Conservation (phyloP, 2,113 vertebrate species). For the Brienomyrus brachyistius region DNA sequence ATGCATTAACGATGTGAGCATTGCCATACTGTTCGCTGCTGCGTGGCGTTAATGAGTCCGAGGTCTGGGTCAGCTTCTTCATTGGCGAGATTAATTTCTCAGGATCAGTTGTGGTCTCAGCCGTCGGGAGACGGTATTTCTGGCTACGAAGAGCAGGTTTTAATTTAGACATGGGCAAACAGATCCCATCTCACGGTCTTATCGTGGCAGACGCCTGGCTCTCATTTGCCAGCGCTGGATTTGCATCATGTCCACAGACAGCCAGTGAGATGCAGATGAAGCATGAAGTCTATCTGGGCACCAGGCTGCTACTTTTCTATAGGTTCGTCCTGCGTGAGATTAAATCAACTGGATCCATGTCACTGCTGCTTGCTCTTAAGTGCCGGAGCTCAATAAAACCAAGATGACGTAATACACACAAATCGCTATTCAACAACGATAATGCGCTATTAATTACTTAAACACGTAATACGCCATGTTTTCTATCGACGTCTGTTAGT, state of each 20-base stretch:
- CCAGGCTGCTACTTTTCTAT: not conserved
- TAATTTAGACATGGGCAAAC: slow-evolving; percentile 41
- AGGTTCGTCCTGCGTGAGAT: slow-evolving; percentile 6
- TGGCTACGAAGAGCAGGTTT: slow-evolving; percentile 13
- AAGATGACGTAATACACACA: not conserved
- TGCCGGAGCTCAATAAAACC: not conserved
- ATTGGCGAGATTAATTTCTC: not conserved
- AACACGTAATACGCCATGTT: not conserved
- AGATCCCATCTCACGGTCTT: slow-evolving; percentile 40
- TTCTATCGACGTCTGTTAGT: not conserved
- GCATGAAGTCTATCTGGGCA: slow-evolving; percentile 25
- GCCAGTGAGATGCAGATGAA: slow-evolving; percentile 46
- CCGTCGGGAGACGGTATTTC: not conserved
- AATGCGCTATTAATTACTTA: too few species aligned
- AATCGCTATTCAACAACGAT: not conserved
- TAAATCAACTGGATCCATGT: slow-evolving; percentile 16
- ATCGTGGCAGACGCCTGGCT: slow-evolving; percentile 36
- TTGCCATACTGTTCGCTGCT: not conserved
- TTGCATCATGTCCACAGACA: slow-evolving; percentile 49
- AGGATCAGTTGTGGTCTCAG: not conserved
- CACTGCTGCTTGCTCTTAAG: not conserved
- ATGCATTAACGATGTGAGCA: not conserved
- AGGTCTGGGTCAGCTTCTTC: not conserved
- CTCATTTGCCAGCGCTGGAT: slow-evolving; percentile 39
- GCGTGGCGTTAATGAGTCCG: not conserved